A percentile compares a stretch with the other conserved stretches of the same genome.
Evolutionary conservation across 1,140 invertebrate species (phyloP).

Genomic region (Brachystomella parvula): DNA sequence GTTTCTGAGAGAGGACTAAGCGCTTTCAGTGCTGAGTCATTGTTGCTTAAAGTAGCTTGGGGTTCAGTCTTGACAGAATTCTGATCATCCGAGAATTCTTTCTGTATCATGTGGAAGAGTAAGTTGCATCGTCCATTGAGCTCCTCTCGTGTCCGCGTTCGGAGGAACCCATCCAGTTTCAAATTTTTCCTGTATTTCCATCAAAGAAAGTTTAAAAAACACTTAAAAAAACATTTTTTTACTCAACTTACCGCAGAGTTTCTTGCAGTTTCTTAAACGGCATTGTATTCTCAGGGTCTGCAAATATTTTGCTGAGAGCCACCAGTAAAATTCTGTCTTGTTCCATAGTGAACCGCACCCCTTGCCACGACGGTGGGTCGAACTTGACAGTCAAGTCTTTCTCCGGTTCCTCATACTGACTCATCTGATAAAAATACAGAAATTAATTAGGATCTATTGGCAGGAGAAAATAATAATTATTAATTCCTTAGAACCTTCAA

Average conservation of each 20-base stretch:
- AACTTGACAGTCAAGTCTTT: background rate
- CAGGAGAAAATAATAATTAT: background rate
- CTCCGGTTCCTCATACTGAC: background rate
- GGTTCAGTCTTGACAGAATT: too few relatives aligned
- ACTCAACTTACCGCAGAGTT: background rate
- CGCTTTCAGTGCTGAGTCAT: too few relatives aligned
- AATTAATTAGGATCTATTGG: background rate
- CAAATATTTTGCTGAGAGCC: background rate
- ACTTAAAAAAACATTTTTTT: background rate
- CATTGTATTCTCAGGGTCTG: background rate
- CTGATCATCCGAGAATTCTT: too few relatives aligned
- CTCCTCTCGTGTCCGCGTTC: constrained; percentile 10
- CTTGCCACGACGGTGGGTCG: background rate
- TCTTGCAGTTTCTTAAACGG: background rate
- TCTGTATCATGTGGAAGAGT: constrained; percentile 7
- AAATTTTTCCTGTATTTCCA: background rate
- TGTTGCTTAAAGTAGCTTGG: too few relatives aligned
- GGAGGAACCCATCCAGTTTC: background rate
- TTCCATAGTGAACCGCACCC: constrained; percentile 3
- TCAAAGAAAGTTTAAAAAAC: background rate
- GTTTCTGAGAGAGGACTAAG: too few relatives aligned
- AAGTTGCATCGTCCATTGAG: constrained; percentile 15
- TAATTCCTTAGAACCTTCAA: background rate
- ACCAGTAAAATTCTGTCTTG: background rate
- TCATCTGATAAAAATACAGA: background rate